Percentiles rank a stretch among this genome's conserved stretches.
Conservation (phyloP, 2,797 vertebrate species). For the Hypotaenidia okinawae region DNA sequence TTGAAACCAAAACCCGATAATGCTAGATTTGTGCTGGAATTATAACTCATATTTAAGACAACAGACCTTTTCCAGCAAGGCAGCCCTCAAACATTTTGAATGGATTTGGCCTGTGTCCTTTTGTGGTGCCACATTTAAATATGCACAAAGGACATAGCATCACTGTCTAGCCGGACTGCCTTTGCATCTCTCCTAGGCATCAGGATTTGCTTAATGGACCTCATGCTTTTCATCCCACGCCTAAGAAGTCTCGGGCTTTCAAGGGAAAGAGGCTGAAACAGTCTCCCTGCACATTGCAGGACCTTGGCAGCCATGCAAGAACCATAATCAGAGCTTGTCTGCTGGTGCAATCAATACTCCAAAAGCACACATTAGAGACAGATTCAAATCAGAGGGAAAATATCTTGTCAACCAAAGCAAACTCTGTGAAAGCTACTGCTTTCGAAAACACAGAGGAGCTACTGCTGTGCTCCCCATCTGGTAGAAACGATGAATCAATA, state of each 20-base stretch:
- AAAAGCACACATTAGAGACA: conserved; percentile 12
- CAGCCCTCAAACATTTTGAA: not conserved
- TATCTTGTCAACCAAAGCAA: conserved; percentile 54
- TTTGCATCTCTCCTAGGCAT: not conserved
- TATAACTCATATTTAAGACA: not conserved
- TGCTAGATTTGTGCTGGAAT: not conserved
- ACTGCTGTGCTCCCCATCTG: conserved; percentile 49
- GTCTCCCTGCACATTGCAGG: not conserved
- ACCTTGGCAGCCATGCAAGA: conserved; percentile 16
- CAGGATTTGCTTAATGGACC: not conserved
- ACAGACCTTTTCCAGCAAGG: not conserved
- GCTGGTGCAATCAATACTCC: not conserved
- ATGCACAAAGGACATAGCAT: not conserved
- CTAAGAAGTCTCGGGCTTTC: conserved; percentile 2
- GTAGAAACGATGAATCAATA: conserved; percentile 51
- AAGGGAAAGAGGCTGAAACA: not conserved
- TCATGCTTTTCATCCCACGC: not conserved
- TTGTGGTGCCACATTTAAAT: not conserved
- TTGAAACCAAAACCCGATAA: not conserved
- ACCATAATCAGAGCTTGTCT: conserved; percentile 47
- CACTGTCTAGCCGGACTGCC: not conserved
- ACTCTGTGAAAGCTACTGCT: conserved; percentile 29
- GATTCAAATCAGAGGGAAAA: conserved; percentile 59
- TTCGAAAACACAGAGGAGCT: conserved; percentile 33
- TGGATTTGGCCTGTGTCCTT: not conserved